Base-by-base conservation (phyloP, 2,113 vertebrate species). In the Lepus europaeus region DNA sequence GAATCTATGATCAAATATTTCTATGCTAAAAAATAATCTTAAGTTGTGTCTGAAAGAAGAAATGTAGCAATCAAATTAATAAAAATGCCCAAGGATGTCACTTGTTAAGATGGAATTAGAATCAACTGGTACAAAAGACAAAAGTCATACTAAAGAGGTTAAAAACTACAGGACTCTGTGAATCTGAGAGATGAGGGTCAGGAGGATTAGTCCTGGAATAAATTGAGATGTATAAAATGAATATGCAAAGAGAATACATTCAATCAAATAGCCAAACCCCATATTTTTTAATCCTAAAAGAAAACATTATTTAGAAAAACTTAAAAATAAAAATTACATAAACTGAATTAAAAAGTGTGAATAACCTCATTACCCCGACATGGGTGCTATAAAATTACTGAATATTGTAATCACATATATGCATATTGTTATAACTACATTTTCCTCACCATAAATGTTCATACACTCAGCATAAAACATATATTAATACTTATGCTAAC, bases 311-410 rank as follows among this genome's bases (percentile, higher is more conserved):
- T 91, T 92, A 20, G 53, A 61, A 86, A 78, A 16, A 59, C 13
- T 59, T 59, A 17, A 5, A 5, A 59, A 59, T 59, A 3, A 79
- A 4, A 74, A 61, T 22, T 25, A 33, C 1, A 84, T 14, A 74
- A 69, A 87, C 64, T 31, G 22, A 82, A 90, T 70, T 49, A 39
- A 81, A 90, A 82, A 87, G 45, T 78, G 90, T 29, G 12, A 82
- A 80, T 31, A 81, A 49, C 13, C 0, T 77, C 53, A 81, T 82
- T 90, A 74, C 5, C 0, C 3, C 70, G 36, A 61, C 1, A 84
- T 63, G 68, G 74, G 1, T 31, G 11, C 49, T 61, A 39, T 39
- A 64, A 49, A 72, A 36, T 74, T 79, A 87, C 29, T 63, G 6
- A 59, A 11, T 84, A 29, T 25, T 39, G 82, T 36, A 51, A 39